phyloP scores from a whole-genome alignment of 1,140 invertebrate species.

The Tetramorium simillimum region DNA sequence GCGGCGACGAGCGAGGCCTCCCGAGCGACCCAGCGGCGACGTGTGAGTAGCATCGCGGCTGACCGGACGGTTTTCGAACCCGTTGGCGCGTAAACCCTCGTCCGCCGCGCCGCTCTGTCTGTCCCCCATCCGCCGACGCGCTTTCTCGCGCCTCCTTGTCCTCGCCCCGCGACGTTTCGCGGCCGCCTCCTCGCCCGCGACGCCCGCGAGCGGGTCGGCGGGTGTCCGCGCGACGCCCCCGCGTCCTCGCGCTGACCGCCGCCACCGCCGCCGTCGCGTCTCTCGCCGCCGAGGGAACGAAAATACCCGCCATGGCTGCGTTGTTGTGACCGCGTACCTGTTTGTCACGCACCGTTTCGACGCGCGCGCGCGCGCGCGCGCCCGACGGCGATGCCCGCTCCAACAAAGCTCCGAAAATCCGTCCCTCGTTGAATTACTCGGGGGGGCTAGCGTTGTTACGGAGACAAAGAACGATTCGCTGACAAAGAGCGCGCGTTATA shows the following conservation, averaged over 20 bases:
- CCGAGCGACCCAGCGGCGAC: background rate
- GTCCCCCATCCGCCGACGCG: background rate
- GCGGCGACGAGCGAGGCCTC: background rate
- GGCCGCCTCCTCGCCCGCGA: background rate
- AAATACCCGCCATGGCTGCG: slow-evolving; percentile 31
- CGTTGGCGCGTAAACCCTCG: slow-evolving; percentile 60
- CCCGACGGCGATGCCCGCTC: too few species aligned
- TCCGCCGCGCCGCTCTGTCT: background rate
- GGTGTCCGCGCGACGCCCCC: background rate
- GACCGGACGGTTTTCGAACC: slow-evolving; percentile 13
- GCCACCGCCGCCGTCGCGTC: background rate
- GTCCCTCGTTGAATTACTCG: too few species aligned
- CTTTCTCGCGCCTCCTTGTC: background rate
- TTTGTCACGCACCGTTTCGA: background rate
- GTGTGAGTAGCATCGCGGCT: slow-evolving; percentile 38
- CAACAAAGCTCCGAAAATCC: too few species aligned
- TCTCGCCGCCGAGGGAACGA: background rate
- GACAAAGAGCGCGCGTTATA: background rate
- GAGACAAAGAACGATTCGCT: background rate
- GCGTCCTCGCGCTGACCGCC: background rate
- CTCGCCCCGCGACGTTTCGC: background rate
- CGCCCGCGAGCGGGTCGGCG: background rate
- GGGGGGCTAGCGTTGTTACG: background rate
- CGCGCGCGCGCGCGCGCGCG: too few species aligned
- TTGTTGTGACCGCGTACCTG: background rate